Evolutionary conservation across 2,888 invertebrate species (phyloP).

Genomic region (Taenaris catops): DNA sequence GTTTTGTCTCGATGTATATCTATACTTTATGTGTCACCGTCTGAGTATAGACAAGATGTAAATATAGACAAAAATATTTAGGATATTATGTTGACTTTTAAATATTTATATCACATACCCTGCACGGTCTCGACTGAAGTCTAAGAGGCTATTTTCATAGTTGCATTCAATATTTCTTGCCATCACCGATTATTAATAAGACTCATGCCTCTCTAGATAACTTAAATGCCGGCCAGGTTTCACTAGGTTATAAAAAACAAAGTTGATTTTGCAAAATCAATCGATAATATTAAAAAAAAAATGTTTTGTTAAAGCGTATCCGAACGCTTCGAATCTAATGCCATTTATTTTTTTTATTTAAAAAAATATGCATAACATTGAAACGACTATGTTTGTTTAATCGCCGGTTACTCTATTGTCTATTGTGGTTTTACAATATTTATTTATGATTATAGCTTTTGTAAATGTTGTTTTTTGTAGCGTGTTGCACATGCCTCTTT

Average conservation of each 20-base stretch:
- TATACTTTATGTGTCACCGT: no score
- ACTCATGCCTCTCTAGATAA: constrained; percentile 15
- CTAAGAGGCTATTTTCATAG: constrained; percentile 24
- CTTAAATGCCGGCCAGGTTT: constrained; percentile 12
- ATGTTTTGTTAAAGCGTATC: constrained; percentile 22
- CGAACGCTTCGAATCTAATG: constrained; percentile 24
- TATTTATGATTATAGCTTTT: constrained; percentile 16
- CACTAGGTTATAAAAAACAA: constrained; percentile 5
- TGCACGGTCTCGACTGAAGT: constrained; percentile 4
- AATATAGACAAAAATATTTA: no score
- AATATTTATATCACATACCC: background rate
- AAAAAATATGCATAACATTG: constrained; percentile 20
- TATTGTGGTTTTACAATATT: constrained; percentile 21
- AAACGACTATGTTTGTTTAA: constrained; percentile 13
- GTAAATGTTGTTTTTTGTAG: constrained; percentile 20
- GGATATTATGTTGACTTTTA: background rate
- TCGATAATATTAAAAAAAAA: constrained; percentile 5
- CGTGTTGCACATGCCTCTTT: constrained; percentile 23
- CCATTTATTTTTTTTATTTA: constrained; percentile 23
- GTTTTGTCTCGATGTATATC: no score
- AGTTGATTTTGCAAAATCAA: constrained; percentile 21
- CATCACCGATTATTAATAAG: constrained; percentile 29
- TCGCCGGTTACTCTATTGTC: constrained; percentile 17
- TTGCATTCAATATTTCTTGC: constrained; percentile 40
- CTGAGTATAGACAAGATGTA: no score